Evolutionary conservation across 2,888 invertebrate genomes (phyloP), one percentile per base, ranked within the genome.

Genomic region (Brachyptera putata): DNA sequence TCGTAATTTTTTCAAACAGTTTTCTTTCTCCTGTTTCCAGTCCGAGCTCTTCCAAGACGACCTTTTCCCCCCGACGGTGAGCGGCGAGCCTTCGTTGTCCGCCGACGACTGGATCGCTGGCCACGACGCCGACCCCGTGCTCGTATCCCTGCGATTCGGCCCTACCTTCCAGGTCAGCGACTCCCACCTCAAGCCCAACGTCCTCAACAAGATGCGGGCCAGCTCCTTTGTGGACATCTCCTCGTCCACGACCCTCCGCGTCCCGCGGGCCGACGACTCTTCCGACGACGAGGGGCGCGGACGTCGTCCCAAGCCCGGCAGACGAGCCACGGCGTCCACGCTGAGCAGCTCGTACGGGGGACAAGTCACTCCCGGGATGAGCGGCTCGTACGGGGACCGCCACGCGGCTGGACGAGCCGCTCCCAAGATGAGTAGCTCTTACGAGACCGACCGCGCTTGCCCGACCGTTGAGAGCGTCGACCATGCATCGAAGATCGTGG

Each of bases 11-110:
- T n/a, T n/a, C n/a, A n/a, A n/a, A n/a, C n/a, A n/a, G n/a, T n/a
- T n/a, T n/a, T n/a, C n/a, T n/a, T n/a, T n/a, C n/a, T n/a, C n/a
- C n/a, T n/a, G n/a, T n/a, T n/a, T n/a, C n/a, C 72, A 85, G 84
- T 95, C 95, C 64, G 95, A 95, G 77, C 83, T 93, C 70, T 97
- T 97, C 81, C 97, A 97, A 78, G 95, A 95, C 75, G 97, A 97
- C 78, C 80, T 98, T 66, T 98, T 95, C 76, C 97, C 97, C 0
- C 95, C 96, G 73, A 96, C 97, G 5, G 78, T 92, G 16, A 93
- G 95, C 57, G 92, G 95, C 70, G 89, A 89, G 64, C 89, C 95
- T 5, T 90, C 93, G 13, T 78, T 89, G 65, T 86, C 91, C 0
- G 94, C 95, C 1, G 95, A 95, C 71, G 95, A 96, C 74, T 96